Base-by-base conservation (phyloP, 2,888 invertebrate species). In the Morpho deidamia region DNA sequence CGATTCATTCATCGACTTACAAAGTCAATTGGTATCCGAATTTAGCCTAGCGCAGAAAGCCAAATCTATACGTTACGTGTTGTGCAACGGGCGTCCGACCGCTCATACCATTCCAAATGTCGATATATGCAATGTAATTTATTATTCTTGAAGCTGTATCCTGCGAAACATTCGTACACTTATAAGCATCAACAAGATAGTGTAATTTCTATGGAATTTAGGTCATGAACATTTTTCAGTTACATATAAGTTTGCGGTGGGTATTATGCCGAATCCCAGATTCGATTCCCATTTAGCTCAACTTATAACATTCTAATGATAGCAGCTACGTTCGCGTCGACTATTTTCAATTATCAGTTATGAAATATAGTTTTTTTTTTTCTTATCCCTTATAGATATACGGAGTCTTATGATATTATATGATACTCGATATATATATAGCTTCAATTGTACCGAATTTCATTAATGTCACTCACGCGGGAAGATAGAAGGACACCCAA, bases 11-110 rank as follows among this genome's bases (percentile, higher is more conserved):
- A 80, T 76, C 74, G 75, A 67, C 74, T 74, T 79, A 76, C 80
- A 83, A 78, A 82, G 79, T 81, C 78, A 80, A 82, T 83, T 81
- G 75, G 67, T 77, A 71, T 79, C 79, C 81, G 66, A 78, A 82
- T 83, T 81, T 82, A 80, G 79, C 73, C 71, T 79, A 79, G 75
- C 69, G 72, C 70, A 71, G 73, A 76, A 74, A 75, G 76, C 76
- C 78, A 69, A 68, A 66, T 56, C 55, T 62, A 56, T 60, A 64
- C 23, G 23, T 23, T n/a, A 23, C 59, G 59, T 51, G 64, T 66
- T 63, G 64, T 68, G 61, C 65, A 65, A 65, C 58, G 55, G 59
- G 53, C 60, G 59, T 60, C 59, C 56, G 52, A 60, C 57, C 45
- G 51, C 52, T 52, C 43, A 48, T 41, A 60, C 58, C 62, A 62